Percentiles rank a stretch among this genome's conserved stretches.
Evolutionary conservation across 2,797 vertebrate species (phyloP).

Genomic region (Gymnothorax reevesii): DNA sequence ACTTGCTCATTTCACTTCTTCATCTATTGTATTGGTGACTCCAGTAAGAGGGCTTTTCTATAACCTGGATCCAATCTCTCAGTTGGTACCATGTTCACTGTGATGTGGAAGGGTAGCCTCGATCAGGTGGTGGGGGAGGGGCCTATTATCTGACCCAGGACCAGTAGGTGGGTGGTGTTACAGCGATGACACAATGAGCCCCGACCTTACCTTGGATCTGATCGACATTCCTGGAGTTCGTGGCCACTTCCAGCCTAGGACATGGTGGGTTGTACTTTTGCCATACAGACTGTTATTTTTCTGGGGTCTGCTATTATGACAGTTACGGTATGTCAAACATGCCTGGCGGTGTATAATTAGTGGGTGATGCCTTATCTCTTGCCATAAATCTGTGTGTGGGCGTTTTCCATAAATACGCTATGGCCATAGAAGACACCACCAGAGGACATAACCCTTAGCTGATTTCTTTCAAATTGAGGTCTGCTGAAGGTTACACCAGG

Average conservation of each 20-base stretch:
- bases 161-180: slow-evolving; percentile 31
- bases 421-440: slow-evolving; percentile 52
- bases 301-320: slow-evolving; percentile 45
- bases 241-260: slow-evolving; percentile 45
- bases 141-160: slow-evolving; percentile 30
- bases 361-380: background rate
- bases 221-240: slow-evolving; percentile 57
- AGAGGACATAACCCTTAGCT: slow-evolving; percentile 49
- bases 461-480: background rate
- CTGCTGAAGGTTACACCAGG: background rate
- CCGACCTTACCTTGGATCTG: slow-evolving; percentile 37
- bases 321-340: slow-evolving; percentile 45
- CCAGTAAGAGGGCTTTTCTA: slow-evolving; percentile 16
- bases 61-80: slow-evolving; percentile 8
- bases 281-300: slow-evolving; percentile 75
- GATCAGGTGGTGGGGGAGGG: slow-evolving; percentile 40
- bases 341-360: slow-evolving; percentile 20
- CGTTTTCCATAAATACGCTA: slow-evolving; percentile 45
- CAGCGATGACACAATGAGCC: slow-evolving; percentile 22
- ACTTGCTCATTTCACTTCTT: slow-evolving; percentile 23
- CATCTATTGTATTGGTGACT: slow-evolving; percentile 18
- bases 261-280: slow-evolving; percentile 56
- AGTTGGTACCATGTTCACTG: slow-evolving; percentile 66
- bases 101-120: slow-evolving; percentile 60
- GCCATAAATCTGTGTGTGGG: slow-evolving; percentile 57